Percentiles rank a stretch among this genome's conserved stretches.
These are phyloP conservation scores for Tridacna gigas DNA, from an alignment of 2,888 invertebrate species.

Conservation along the genomic window DNA sequence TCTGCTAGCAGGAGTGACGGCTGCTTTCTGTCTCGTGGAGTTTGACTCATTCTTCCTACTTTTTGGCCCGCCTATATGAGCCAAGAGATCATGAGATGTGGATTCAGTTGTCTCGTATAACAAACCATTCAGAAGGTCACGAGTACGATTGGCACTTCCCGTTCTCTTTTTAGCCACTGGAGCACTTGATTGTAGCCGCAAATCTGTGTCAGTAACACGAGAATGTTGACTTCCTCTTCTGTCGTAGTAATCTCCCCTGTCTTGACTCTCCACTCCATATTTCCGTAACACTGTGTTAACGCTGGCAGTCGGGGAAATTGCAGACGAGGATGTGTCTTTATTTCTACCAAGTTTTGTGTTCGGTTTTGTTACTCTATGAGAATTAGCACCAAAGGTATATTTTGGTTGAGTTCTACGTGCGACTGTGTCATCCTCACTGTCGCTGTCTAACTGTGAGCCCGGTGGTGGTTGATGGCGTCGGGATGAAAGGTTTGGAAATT, in stretches of 20 bases:
- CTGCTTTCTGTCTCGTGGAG: slow-evolving; percentile 1
- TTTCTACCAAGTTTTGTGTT: slow-evolving; percentile 29
- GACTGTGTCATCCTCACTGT: slow-evolving; percentile 25
- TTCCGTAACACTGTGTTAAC: slow-evolving; percentile 42
- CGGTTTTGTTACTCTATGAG: slow-evolving; percentile 54
- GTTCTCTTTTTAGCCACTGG: slow-evolving; percentile 2
- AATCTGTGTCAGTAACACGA: slow-evolving; percentile 25
- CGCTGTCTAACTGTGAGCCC: slow-evolving; percentile 20
- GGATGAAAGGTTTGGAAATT: slow-evolving; percentile 58
- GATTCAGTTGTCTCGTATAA: slow-evolving; percentile 43
- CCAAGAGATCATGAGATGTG: slow-evolving; percentile 54
- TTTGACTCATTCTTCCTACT: slow-evolving; percentile 22
- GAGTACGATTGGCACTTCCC: slow-evolving; percentile 50
- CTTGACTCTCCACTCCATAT: slow-evolving; percentile 52
- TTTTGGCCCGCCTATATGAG: slow-evolving; percentile 46
- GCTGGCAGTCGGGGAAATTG: slow-evolving; percentile 29
- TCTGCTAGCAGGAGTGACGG: slow-evolving; percentile 7
- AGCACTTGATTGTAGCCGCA: slow-evolving; percentile 28
- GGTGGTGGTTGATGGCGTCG: slow-evolving; percentile 56
- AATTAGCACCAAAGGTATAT: slow-evolving; percentile 32
- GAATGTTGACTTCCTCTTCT: slow-evolving; percentile 14
- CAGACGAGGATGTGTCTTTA: slow-evolving; percentile 8
- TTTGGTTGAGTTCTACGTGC: slow-evolving; percentile 6
- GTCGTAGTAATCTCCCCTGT: slow-evolving; percentile 49
- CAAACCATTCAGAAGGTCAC: slow-evolving; percentile 58